Evolutionary conservation across 2,888 invertebrate species (phyloP).

Genomic region (Cotesia congregata): DNA sequence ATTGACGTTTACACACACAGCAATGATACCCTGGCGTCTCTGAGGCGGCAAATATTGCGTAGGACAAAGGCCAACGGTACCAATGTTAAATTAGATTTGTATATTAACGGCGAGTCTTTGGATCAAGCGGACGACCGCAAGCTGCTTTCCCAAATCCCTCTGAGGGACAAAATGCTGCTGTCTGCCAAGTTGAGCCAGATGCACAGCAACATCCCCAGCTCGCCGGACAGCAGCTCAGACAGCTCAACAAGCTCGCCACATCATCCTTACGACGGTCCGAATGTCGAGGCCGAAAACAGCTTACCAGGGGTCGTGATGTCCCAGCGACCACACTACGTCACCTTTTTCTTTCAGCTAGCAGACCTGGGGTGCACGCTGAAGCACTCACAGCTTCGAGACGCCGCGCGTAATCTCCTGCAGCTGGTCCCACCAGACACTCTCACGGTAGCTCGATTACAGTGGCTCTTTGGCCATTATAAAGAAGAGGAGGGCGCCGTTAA

Average conservation of each 20-base stretch:
- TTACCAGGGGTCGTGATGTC: conserved; percentile 91
- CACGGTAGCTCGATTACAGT: conserved; percentile 75
- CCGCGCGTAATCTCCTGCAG: conserved; percentile 83
- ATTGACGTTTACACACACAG: conserved; percentile 93
- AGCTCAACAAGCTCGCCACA: conserved; percentile 95
- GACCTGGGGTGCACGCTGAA: conserved; percentile 88
- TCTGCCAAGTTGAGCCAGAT: conserved; percentile 84
- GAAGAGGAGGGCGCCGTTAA: conserved; percentile 57
- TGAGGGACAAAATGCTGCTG: conserved; percentile 88
- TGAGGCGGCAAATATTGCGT: conserved; percentile 83
- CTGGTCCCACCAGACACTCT: conserved; percentile 84
- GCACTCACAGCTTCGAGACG: conserved; percentile 86
- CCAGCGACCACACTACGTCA: conserved; percentile 81
- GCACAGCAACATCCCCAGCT: conserved; percentile 80
- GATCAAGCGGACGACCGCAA: conserved; percentile 91
- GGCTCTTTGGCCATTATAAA: conserved; percentile 72
- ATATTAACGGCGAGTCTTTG: conserved; percentile 88
- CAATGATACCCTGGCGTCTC: conserved; percentile 91
- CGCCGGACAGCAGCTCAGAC: conserved; percentile 94
- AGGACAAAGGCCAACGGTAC: conserved; percentile 75
- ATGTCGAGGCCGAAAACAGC: conserved; percentile 87
- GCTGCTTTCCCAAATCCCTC: conserved; percentile 86
- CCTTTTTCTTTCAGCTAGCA: conserved; percentile 88
- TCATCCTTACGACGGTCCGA: conserved; percentile 84
- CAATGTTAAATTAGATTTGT: conserved; percentile 91